Percentiles rank a stretch among this genome's conserved stretches.
Evolutionary conservation across 2,888 invertebrate species (phyloP).

Genomic region (Hybos culiciformis): DNA sequence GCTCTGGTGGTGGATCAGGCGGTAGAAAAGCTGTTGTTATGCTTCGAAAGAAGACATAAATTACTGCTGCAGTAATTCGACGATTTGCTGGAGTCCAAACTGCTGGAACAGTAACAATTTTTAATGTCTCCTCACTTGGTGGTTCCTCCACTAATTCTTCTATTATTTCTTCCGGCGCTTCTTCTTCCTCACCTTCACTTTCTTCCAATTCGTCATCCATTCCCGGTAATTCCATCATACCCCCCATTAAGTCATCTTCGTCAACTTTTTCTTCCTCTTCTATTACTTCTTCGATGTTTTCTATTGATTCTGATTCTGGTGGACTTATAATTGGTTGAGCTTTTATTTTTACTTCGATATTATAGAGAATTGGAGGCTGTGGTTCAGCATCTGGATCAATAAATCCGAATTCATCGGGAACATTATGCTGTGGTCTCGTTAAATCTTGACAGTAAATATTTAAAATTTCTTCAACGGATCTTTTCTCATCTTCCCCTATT

Average conservation of each 20-base stretch:
- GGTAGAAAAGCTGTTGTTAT: constrained; percentile 39
- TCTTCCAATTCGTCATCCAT: constrained; percentile 32
- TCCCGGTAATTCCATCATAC: too few relatives aligned
- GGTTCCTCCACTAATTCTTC: too few relatives aligned
- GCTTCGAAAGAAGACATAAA: constrained; percentile 40
- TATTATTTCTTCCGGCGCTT: too few relatives aligned
- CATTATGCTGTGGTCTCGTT: constrained; percentile 19
- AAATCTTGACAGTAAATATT: constrained; percentile 23
- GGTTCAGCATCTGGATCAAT: constrained; percentile 22
- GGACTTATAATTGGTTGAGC: constrained; percentile 18
- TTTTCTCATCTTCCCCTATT: constrained; percentile 21
- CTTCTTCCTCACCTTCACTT: constrained; percentile 15
- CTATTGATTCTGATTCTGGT: constrained; percentile 10
- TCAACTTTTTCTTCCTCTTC: constrained; percentile 18
- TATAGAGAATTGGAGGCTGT: constrained; percentile 23
- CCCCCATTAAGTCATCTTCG: constrained; percentile 22
- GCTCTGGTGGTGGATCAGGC: constrained; percentile 44
- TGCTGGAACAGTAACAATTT: constrained; percentile 37
- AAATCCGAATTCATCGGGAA: too few relatives aligned
- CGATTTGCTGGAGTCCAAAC: constrained; percentile 42
- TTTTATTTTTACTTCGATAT: constrained; percentile 23
- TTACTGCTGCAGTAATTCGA: constrained; percentile 42
- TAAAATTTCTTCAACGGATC: constrained; percentile 22
- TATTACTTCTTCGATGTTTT: too few relatives aligned
- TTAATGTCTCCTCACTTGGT: constrained; percentile 7